These are phyloP conservation scores for Condylostylus longicornis DNA, from an alignment of 1,140 invertebrate genomes.

Conservation along the genomic window DNA sequence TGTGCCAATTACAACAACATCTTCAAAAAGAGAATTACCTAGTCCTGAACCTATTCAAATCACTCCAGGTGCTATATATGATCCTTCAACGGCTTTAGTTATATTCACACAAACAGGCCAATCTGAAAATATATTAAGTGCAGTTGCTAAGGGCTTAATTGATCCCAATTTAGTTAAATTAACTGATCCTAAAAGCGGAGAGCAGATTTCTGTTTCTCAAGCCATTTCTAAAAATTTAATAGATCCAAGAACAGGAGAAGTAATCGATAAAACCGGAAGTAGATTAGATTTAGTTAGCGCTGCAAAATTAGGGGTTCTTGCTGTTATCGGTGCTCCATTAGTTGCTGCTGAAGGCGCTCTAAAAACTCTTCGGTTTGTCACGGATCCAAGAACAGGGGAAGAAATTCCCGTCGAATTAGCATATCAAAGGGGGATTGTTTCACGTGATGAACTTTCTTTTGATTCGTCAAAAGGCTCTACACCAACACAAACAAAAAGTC, in stretches of 20 bases:
- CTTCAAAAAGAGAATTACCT: slow-evolving; percentile 36
- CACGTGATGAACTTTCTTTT: slow-evolving; percentile 19
- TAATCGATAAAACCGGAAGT: slow-evolving; percentile 45
- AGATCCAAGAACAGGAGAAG: slow-evolving; percentile 54
- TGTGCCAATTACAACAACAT: slow-evolving; percentile 20
- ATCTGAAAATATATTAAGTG: slow-evolving; percentile 50
- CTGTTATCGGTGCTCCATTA: slow-evolving; percentile 53
- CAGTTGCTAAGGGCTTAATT: slow-evolving; percentile 50
- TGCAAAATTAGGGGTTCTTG: slow-evolving; percentile 53
- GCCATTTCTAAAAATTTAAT: slow-evolving; percentile 62
- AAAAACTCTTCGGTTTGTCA: slow-evolving; percentile 42
- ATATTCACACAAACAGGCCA: slow-evolving; percentile 55
- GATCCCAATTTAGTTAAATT: slow-evolving; percentile 54
- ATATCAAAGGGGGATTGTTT: slow-evolving; percentile 57
- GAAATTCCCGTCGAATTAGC: slow-evolving; percentile 64
- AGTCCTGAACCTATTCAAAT: slow-evolving; percentile 51
- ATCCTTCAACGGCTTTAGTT: slow-evolving; percentile 54
- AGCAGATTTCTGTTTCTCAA: slow-evolving; percentile 54
- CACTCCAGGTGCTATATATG: slow-evolving; percentile 52
- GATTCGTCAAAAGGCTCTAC: slow-evolving; percentile 3
- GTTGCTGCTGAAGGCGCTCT: slow-evolving; percentile 42
- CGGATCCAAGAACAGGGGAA: slow-evolving; percentile 62
- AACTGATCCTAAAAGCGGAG: slow-evolving; percentile 54
- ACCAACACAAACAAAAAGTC: slow-evolving; percentile 2
- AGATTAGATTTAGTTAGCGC: slow-evolving; percentile 58